Base-by-base conservation (phyloP, 2,113 vertebrate species). In the Micronisus gabar region DNA sequence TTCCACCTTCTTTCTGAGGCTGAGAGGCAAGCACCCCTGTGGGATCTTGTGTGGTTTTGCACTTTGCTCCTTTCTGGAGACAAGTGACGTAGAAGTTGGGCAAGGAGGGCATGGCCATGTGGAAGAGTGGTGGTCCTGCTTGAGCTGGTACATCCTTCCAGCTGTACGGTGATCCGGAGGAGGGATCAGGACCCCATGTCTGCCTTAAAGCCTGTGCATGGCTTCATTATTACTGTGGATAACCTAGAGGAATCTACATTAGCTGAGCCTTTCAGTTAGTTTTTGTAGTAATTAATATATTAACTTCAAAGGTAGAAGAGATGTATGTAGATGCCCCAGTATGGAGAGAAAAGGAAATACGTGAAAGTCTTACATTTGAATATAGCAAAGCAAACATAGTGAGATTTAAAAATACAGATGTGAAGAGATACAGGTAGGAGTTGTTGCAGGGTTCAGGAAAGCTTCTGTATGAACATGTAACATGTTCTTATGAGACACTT, bases 401-500 rank as follows among this genome's bases (percentile, higher is more conserved):
- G 53, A 79, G 23, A 48, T 73, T 34, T 88, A 36, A 50, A 63
- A 81, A n/a, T 6, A 11, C 6, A 43, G 8, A 19, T 52, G 18
- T 2, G 2, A 67, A 74, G n/a, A 50, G 30, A n/a, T 38, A 21
- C 13, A 66, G 7, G 9, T 7, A 58, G 48, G 40, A 81, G 27
- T 55, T 67, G 6, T 41, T 68, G 26, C 45, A n/a, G 27, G 29
- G 38, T 5, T 88, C 67, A 40, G 67, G 59, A 83, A 73, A 38
- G 38, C 56, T 90, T 62, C 23, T 47, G 12, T 41, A 11, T 50
- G 55, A 90, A 50, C 45, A 19, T 0, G 0, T 61, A 73, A 9
- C 2, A 0, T 38, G 41, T 62, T 90, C n/a, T 66, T 72, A 34
- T 0, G 0, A 83, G 75, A 50, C 12, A 25, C 8, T 78, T 50